These are phyloP conservation scores for Philypnodon macrostomus DNA, from an alignment of 2,797 vertebrate species.

Conservation along the genomic window DNA sequence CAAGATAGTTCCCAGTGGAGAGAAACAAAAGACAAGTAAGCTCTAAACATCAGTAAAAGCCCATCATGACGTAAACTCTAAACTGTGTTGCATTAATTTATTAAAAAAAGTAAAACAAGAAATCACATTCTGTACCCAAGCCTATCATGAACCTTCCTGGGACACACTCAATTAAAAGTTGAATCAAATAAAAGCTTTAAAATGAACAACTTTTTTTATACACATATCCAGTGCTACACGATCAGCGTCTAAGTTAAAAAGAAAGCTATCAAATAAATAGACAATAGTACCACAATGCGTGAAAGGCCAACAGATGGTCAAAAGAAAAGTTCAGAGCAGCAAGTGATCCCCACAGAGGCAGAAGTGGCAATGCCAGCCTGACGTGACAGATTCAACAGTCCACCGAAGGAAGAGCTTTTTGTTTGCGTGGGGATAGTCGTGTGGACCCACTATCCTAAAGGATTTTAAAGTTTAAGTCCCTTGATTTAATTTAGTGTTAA, in stretches of 20 bases:
- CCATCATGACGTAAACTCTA: constrained; percentile 66
- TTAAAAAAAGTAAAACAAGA: constrained; percentile 28
- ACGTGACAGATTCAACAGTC: constrained; percentile 30
- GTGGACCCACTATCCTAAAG: constrained; percentile 22
- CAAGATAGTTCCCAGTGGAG: constrained; percentile 80
- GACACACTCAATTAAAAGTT: constrained; percentile 26
- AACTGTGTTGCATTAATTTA: constrained; percentile 39
- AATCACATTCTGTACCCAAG: constrained; percentile 58
- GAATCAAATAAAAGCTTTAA: constrained; percentile 49
- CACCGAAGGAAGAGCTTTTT: constrained; percentile 29
- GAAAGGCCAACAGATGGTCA: constrained; percentile 70
- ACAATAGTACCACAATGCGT: constrained; percentile 73
- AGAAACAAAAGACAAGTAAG: constrained; percentile 72
- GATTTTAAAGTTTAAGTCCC: constrained; percentile 24
- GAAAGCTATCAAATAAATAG: constrained; percentile 69
- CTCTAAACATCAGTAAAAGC: constrained; percentile 79
- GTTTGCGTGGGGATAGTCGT: constrained; percentile 20
- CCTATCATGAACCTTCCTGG: constrained; percentile 31
- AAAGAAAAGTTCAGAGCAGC: constrained; percentile 70
- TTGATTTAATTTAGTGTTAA: constrained; percentile 20
- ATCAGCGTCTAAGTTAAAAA: constrained; percentile 63
- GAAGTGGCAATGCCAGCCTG: constrained; percentile 58
- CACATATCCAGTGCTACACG: constrained; percentile 63
- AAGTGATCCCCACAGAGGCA: constrained; percentile 62
- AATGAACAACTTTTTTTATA: constrained; percentile 47